These are phyloP conservation scores for Phengaris alcon DNA, from an alignment of 2,888 invertebrate genomes.

Conservation along the genomic window DNA sequence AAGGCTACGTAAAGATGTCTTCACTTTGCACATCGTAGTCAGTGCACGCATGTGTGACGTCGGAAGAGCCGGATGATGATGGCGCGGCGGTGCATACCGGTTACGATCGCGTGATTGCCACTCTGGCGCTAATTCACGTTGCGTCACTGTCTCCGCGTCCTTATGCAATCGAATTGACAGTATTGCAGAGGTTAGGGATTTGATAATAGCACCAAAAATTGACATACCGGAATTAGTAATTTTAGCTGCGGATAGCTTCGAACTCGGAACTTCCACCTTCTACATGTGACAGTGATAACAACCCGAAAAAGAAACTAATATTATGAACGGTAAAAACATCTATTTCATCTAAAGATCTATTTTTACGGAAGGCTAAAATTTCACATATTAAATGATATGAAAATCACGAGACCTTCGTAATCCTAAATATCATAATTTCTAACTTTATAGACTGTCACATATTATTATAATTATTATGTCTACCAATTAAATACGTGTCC, in stretches of 20 bases:
- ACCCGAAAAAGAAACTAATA: neutral
- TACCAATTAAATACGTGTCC: neutral
- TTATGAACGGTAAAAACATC: neutral
- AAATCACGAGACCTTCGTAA: no score
- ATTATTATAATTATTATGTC: neutral
- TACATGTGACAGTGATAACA: no score
- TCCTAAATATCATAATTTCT: no score
- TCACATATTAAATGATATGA: no score
- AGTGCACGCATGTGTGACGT: slow-evolving; percentile 17
- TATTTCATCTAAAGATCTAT: no score
- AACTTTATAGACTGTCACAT: neutral
- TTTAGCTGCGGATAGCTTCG: neutral
- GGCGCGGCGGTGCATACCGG: neutral
- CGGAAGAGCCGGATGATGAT: neutral
- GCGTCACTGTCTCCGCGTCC: neutral
- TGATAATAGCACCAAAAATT: neutral
- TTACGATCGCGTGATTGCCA: neutral
- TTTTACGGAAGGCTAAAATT: no score
- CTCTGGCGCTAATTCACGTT: neutral
- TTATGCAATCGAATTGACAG: neutral
- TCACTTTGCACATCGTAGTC: neutral
- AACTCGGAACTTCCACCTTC: no score
- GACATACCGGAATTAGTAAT: neutral
- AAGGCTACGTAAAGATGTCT: slow-evolving; percentile 10
- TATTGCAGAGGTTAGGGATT: neutral